Base-by-base conservation (phyloP, 1,140 invertebrate species). In the Formica selysi region DNA sequence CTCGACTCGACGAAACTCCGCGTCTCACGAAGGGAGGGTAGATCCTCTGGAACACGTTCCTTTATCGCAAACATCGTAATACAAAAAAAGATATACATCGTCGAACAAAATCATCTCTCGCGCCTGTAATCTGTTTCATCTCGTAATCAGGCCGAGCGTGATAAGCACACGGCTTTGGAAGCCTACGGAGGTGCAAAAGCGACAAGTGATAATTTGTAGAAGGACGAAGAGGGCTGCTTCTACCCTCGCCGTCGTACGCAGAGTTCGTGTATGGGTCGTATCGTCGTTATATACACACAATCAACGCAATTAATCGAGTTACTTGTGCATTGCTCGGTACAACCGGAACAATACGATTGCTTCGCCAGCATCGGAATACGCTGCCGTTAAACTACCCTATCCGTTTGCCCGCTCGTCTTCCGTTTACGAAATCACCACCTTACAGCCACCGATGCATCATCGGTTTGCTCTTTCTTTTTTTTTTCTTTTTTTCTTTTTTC, bases 161-260 rank as follows among this genome's bases (percentile, higher is more conserved):
- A 68, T 1, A 36, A 16, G 2, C n/a, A 38, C 16, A 44, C n/a
- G 13, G 3, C 3, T 73, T 19, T 74, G 79, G 54, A 74, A 83
- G 29, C 26, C 54, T 74, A 62, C 8, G 26, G 10, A 16, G 26
- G 10, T 38, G 51, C 70, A n/a, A 32, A 32, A 54, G n/a, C 11
- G 5, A 44, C 26, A 32, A 44, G 7, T n/a, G 32, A 70, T 38
- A 32, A 65, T 7, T 74, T n/a, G 6, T 38, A 44, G 13, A 32
- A 13, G 44, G 22, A 36, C 4, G 13, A 44, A 11, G 26, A 65
- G 61, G 26, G 38, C 10, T 7, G 8, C 26, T 41, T 74, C 68
- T 89, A 89, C 54, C 87, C 87, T 84, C 85, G 76, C 76, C 80
- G 81, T 89, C 87, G 71, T 89, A 62, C 10, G 36, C 87, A 80